phyloP scores from a whole-genome alignment of 2,113 vertebrate genomes.

The Syngnathus floridae region DNA sequence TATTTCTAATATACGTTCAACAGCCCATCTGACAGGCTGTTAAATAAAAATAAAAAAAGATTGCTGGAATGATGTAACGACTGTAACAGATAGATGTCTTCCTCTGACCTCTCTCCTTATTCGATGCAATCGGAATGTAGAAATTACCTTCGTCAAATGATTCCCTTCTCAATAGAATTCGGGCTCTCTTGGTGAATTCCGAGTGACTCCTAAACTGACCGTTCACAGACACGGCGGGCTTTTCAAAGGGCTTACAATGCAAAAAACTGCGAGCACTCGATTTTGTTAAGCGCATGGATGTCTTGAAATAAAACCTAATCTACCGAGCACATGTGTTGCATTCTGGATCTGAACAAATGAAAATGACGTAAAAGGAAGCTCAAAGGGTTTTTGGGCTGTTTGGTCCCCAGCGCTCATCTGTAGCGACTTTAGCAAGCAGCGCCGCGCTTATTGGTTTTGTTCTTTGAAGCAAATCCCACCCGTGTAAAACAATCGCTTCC shows the following conservation, averaged over 20 bases:
- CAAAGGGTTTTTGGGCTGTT: background rate
- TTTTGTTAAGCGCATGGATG: slow-evolving; percentile 55
- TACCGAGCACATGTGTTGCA: slow-evolving; percentile 33
- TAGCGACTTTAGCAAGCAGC: slow-evolving; percentile 25
- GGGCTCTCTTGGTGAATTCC: background rate
- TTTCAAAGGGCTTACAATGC: slow-evolving; percentile 62
- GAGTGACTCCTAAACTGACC: too few species aligned
- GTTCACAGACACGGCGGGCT: slow-evolving; percentile 27
- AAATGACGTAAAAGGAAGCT: slow-evolving; percentile 5
- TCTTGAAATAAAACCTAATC: slow-evolving; percentile 47
- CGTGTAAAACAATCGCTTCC: slow-evolving; percentile 68
- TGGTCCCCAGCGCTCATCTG: slow-evolving; percentile 10
- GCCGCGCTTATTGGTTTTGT: slow-evolving; percentile 54
- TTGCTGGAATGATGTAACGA: background rate
- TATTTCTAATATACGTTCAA: background rate
- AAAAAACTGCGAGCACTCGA: slow-evolving; percentile 43
- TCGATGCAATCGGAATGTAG: background rate
- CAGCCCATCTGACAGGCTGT: background rate
- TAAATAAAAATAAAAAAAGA: background rate
- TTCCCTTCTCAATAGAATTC: slow-evolving; percentile 21
- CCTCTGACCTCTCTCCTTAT: background rate
- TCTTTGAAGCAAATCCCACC: slow-evolving; percentile 60
- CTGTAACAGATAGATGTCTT: background rate
- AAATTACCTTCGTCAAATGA: background rate
- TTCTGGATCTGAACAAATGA: slow-evolving; percentile 20